Conservation (phyloP, 2,888 invertebrate species). For the Tubulanus polymorphus region DNA sequence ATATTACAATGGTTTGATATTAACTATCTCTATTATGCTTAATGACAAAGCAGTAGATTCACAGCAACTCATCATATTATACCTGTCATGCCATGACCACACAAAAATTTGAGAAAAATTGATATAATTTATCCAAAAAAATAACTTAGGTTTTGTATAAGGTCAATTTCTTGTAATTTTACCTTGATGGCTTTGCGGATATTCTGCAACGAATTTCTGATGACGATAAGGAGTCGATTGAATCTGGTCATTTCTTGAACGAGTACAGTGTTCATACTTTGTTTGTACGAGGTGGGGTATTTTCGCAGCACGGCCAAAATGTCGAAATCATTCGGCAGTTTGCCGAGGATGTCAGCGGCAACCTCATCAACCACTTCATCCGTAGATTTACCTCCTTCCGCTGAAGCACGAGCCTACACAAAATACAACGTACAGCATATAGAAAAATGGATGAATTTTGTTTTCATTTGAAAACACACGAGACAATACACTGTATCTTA, state of each 20-base stretch:
- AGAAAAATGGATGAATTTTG: no score
- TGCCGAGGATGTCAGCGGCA: constrained; percentile 71
- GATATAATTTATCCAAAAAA: no score
- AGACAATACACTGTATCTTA: no score
- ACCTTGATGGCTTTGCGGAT: constrained; percentile 55
- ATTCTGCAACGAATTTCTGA: constrained; percentile 47
- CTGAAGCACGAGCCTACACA: constrained; percentile 43
- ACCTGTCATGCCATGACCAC: no score
- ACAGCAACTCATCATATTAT: no score
- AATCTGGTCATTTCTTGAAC: constrained; percentile 56
- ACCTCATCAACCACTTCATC: constrained; percentile 78
- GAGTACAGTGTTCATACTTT: constrained; percentile 56
- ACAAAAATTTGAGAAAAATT: no score
- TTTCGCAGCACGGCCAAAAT: constrained; percentile 47
- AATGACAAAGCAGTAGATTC: no score
- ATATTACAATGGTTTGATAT: no score
- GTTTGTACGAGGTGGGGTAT: constrained; percentile 53
- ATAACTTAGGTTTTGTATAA: neutral
- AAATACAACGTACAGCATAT: neutral
- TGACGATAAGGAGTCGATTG: constrained; percentile 47
- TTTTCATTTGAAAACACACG: neutral
- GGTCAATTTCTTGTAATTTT: constrained; percentile 1
- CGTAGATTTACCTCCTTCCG: constrained; percentile 62
- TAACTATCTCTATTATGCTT: no score
- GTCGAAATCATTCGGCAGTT: constrained; percentile 51